A percentile compares a stretch with the other conserved stretches of the same genome.
Evolutionary conservation across 1,140 invertebrate genomes (phyloP).

Genomic region (Condylostylus longicornis): DNA sequence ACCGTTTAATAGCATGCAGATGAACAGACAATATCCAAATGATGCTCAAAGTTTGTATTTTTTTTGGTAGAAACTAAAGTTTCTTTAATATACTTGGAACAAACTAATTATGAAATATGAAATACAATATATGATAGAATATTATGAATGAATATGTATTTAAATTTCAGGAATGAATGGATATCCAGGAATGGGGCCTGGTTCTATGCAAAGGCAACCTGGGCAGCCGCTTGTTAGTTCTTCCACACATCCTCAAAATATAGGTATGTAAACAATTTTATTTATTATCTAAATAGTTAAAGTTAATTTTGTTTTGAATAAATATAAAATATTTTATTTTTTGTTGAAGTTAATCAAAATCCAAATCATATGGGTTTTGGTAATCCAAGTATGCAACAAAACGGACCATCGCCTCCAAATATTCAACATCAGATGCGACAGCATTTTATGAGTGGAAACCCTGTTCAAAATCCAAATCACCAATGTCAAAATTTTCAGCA

Average conservation of each 20-base stretch:
- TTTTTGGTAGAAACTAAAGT: too few relatives aligned
- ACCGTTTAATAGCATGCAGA: conserved; percentile 28
- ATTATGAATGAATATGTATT: background rate
- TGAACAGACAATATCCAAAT: conserved; percentile 25
- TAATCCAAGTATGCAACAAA: conserved; percentile 16
- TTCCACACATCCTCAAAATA: conserved; percentile 32
- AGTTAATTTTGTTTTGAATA: background rate
- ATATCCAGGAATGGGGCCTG: conserved; percentile 26
- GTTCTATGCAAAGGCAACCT: conserved; percentile 28
- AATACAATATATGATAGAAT: background rate
- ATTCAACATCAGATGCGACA: conserved; percentile 19
- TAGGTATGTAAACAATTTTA: conserved; percentile 21
- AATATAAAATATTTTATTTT: background rate
- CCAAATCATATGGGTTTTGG: conserved; percentile 13
- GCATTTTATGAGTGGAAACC: conserved; percentile 24
- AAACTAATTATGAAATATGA: background rate
- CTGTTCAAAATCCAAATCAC: conserved; percentile 13
- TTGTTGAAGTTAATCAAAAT: conserved; percentile 22
- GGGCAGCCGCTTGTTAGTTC: conserved; percentile 31
- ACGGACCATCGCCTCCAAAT: conserved; percentile 11
- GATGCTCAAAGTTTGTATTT: conserved; percentile 19
- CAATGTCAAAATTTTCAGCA: conserved; percentile 26
- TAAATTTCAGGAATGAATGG: conserved; percentile 14
- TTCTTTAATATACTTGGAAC: too few relatives aligned
- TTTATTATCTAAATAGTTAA: background rate